Evolutionary conservation across 1,140 invertebrate species (phyloP), one percentile per base, ranked within the genome.

Genomic region (Acromyrmex heyeri): DNA sequence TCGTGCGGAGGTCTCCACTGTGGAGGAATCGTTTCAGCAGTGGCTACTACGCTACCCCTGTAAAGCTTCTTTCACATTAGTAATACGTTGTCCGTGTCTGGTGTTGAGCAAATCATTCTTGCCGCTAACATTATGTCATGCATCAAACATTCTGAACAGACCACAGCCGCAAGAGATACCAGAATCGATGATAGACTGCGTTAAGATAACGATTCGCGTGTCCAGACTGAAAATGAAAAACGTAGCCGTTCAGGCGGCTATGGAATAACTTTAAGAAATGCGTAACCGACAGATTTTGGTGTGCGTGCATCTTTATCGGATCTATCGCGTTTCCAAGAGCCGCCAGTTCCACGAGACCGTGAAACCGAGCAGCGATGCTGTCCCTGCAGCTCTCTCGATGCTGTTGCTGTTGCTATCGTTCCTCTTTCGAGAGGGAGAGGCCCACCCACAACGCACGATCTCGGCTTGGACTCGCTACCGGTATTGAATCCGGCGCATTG

Each of bases 391-490:
- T 75, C 79, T 83, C 69, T 61, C 79, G 79, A 83, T 91, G 89
- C 86, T 86, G 85, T 87, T 77, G 73, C 75, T 87, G 88, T 72
- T 73, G 91, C 86, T 93, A 92, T 93, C 91, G 90, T 92, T 93
- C 91, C 86, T 90, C 88, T 81, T 77, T 65, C 87, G 30, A 81
- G 87, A 87, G 87, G 91, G 91, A 91, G 87, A 82, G 91, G 95
- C 94, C 94, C 94, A 95, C 94, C 95, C 95, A 95, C 94, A 94
- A 95, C 90, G 94, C 94, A 95, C 94, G 94, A 95, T 95, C 92
- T 94, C 91, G 85, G 73, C 86, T 91, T 77, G 90, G 75, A 81
- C 91, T 93, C 88, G 94, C 95, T 95, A 95, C 95, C 93, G 94
- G 94, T 95, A 95, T 95, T 95, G 95, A 95, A 95, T 95, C 94